Evolutionary conservation across 2,113 vertebrate species (phyloP).

Genomic region (Willisornis vidua): DNA sequence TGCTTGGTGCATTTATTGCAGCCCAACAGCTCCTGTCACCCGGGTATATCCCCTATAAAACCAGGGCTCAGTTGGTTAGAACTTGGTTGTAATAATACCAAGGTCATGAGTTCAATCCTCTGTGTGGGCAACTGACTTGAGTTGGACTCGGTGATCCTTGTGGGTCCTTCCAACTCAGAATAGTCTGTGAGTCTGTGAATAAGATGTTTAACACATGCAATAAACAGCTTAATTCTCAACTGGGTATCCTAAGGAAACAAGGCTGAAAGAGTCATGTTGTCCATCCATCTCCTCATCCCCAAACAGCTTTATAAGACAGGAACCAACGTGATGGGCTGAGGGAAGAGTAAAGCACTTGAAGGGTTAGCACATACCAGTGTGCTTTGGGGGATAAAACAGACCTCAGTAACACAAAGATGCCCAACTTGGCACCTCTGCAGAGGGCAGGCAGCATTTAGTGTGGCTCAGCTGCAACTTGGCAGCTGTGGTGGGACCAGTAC

Average conservation of each 20-base stretch:
- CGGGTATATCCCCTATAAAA: rapidly evolving
- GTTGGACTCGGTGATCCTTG: too few species aligned
- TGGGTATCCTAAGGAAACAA: background rate
- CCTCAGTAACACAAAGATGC: background rate
- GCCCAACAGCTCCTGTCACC: background rate
- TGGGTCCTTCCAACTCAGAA: too few species aligned
- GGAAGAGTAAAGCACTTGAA: background rate
- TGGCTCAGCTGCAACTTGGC: too few species aligned
- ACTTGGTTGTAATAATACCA: too few species aligned
- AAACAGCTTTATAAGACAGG: background rate
- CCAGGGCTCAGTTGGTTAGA: too few species aligned
- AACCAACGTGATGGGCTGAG: background rate
- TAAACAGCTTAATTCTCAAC: background rate
- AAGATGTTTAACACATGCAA: background rate
- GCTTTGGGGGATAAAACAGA: background rate
- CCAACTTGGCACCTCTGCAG: background rate
- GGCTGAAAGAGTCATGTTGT: background rate
- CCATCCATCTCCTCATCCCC: background rate
- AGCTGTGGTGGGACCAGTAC: background rate
- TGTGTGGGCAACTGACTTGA: too few species aligned
- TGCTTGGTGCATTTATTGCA: background rate
- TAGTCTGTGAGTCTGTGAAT: too few species aligned
- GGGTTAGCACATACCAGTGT: rapidly evolving
- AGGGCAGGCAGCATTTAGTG: background rate
- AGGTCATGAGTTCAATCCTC: too few species aligned